A percentile compares a stretch with the other conserved stretches of the same genome.
These are phyloP conservation scores for Chelonus insularis DNA, from an alignment of 1,140 invertebrate species.

Conservation along the genomic window DNA sequence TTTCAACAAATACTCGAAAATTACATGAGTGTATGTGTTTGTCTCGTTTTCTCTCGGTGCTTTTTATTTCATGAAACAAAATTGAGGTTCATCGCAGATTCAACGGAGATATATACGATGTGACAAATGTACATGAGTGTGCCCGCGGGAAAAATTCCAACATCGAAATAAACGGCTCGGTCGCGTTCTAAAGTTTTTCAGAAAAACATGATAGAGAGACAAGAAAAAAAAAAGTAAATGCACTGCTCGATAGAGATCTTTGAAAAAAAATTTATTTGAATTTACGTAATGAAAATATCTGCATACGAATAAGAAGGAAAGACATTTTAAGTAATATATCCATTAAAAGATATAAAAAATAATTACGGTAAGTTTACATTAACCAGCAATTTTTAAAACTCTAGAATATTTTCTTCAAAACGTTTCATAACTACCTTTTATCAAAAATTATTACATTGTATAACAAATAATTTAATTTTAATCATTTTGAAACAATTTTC, in stretches of 20 bases:
- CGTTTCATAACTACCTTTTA: no score
- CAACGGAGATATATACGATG: not conserved
- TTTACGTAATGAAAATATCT: no score
- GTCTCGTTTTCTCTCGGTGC: not conserved
- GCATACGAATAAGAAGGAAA: no score
- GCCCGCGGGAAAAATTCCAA: constrained; percentile 5
- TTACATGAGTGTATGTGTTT: not conserved
- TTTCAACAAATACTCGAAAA: not conserved
- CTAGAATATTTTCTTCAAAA: no score
- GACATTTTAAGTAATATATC: no score
- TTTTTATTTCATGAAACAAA: not conserved
- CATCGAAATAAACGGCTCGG: constrained; percentile 6
- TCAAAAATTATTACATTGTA: no score
- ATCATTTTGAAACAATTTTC: no score
- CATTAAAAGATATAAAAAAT: no score
- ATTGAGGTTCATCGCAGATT: not conserved
- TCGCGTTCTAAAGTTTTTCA: not conserved
- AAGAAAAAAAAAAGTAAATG: constrained; percentile 1
- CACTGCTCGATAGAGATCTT: not conserved
- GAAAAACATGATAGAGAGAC: not conserved
- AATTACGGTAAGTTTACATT: no score
- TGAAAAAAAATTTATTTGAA: no score
- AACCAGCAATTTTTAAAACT: no score
- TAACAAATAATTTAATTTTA: no score
- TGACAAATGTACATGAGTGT: constrained; percentile 19